Conservation (phyloP, 2,888 invertebrate genomes). For the Tipula vernalis region DNA sequence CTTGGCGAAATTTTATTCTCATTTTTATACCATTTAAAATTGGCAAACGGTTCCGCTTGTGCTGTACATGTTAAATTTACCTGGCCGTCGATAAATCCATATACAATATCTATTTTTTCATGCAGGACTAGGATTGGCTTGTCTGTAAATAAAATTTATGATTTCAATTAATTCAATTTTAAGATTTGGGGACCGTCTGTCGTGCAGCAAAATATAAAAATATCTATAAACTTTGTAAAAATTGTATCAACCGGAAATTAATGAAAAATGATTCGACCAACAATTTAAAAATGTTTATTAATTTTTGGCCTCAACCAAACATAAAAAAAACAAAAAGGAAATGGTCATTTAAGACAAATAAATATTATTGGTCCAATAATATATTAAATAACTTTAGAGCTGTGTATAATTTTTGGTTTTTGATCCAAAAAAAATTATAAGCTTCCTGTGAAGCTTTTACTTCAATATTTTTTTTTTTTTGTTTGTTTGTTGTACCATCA, state of each 20-base stretch:
- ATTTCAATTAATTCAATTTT: not conserved
- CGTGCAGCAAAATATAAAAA: not conserved
- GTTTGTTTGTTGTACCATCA: not conserved
- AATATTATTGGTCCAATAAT: not conserved
- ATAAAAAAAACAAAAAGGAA: too few relatives aligned
- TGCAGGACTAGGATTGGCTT: conserved; percentile 29
- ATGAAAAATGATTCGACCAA: not conserved
- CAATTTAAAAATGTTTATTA: not conserved
- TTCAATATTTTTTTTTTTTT: not conserved
- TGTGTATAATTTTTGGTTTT: not conserved
- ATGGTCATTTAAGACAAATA: not conserved
- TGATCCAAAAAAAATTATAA: not conserved
- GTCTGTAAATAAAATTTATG: conserved; percentile 22
- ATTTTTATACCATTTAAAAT: conserved; percentile 39
- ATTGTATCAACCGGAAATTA: not conserved
- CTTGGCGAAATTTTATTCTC: conserved; percentile 28
- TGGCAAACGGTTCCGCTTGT: conserved; percentile 42
- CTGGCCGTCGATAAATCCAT: conserved; percentile 37
- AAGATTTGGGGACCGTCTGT: not conserved
- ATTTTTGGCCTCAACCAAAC: not conserved
- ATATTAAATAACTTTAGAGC: not conserved
- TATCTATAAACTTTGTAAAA: not conserved
- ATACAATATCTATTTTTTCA: conserved; percentile 25
- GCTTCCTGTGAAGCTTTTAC: not conserved
- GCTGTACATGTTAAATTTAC: conserved; percentile 46